A percentile compares a stretch with the other conserved stretches of the same genome.
These are phyloP conservation scores for Zalophus californianus DNA, from an alignment of 2,797 vertebrate genomes.

Conservation along the genomic window DNA sequence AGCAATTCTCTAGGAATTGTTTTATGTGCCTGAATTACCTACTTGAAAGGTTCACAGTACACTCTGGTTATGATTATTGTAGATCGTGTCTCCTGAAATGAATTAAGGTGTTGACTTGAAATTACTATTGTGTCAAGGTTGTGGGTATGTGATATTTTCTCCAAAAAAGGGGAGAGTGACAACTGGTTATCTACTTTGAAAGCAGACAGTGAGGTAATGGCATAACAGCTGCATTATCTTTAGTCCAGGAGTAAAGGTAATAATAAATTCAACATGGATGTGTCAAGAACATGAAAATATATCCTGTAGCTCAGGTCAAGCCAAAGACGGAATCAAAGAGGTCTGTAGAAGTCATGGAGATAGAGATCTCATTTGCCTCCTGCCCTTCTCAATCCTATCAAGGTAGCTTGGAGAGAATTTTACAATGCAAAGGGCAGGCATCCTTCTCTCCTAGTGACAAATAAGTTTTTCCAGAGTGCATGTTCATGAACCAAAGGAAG, in stretches of 20 bases:
- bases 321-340: neutral
- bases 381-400: neutral
- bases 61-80: neutral
- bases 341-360: neutral
- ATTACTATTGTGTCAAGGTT: neutral
- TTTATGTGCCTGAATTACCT: neutral
- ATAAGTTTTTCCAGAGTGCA: neutral
- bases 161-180: neutral
- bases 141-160: neutral
- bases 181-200: neutral
- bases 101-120: neutral
- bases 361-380: neutral
- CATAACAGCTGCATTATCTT: neutral
- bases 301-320: neutral
- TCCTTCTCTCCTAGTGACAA: neutral
- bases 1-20: neutral
- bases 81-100: neutral
- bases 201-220: neutral
- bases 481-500: neutral
- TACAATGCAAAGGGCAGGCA: neutral
- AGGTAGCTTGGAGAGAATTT: neutral
- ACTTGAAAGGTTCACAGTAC: neutral
- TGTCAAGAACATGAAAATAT: neutral
- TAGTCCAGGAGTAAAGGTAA: neutral
- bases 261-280: neutral